Evolutionary conservation across 2,888 invertebrate species (phyloP), one percentile per base, ranked within the genome.

Genomic region (Margaritifera margaritifera): DNA sequence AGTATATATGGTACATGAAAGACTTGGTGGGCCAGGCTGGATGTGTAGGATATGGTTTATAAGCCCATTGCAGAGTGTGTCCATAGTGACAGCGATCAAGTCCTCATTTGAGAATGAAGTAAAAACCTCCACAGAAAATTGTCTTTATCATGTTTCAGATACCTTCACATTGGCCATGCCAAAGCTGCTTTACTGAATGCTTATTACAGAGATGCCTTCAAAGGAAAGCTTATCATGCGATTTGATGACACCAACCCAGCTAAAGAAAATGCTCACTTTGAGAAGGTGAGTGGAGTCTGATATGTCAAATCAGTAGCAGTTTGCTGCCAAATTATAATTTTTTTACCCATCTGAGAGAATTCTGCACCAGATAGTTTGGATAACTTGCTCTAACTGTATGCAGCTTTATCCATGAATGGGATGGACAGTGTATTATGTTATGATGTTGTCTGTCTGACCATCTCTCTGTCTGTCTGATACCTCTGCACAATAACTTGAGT

Each of bases 221-320:
- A 98, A 85, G 99, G 99, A 0, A 95, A 95, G 88, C 92, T 99
- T 0, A 95, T 99, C 74, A 97, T 99, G 97, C 93, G 99, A 78
- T 99, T 99, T 89, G 99, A 99, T 91, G 99, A 99, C 89, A 99
- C 99, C 6, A 99, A 99, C 91, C 99, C 99, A 6, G 99, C 98
- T 20, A 99, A 99, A 89, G 99, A 99, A 88, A 96, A 97, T 84
- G 95, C 94, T 1, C 96, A 99, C 80, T 99, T 97, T 91, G 99
- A 99, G 89, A 94, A 98, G 92, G 98, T 97, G 72, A 58, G 61
- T 53, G 31, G 25, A 18, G 54, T 54, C 15, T 55, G 18, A 42
- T 51, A n/a, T n/a, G n/a, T n/a, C n/a, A 31, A 42, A 31, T 31
- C 31, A 42, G 11, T 42, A 42, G 11, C 31, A 22, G 31, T 25